These are phyloP conservation scores for Aurelia aurita complex sp. Pacific DNA, from an alignment of 30 jellyfish, hydroid and myxozoan genomes.

Conservation along the genomic window DNA sequence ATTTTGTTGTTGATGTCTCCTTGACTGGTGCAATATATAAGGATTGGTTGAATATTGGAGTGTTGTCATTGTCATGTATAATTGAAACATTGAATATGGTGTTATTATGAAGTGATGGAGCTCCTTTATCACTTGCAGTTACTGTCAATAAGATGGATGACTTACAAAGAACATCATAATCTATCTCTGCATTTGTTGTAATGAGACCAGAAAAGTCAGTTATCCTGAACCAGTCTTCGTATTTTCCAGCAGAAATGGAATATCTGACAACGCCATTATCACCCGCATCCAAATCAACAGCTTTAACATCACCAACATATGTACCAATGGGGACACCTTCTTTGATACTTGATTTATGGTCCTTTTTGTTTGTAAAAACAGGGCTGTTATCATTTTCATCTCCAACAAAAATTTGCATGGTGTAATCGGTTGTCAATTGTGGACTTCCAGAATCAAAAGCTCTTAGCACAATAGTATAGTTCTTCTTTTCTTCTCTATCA, in stretches of 20 bases:
- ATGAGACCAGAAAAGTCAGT: slow-evolving; percentile 41
- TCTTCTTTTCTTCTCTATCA: slow-evolving; percentile 61
- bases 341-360: slow-evolving; percentile 9
- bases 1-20: slow-evolving; percentile 29
- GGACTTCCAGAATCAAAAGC: slow-evolving; percentile 81
- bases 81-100: slow-evolving; percentile 31
- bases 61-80: slow-evolving; percentile 77
- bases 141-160: slow-evolving; percentile 26
- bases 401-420: slow-evolving; percentile 14
- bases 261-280: slow-evolving; percentile 26
- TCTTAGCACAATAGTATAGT: slow-evolving; percentile 31
- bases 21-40: slow-evolving; percentile 19
- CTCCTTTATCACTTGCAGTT: slow-evolving; percentile 60
- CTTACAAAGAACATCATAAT: slow-evolving; percentile 25
- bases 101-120: slow-evolving; percentile 42
- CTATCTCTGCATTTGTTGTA: slow-evolving; percentile 63
- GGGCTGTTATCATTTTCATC: slow-evolving; percentile 87
- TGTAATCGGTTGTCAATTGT: slow-evolving; percentile 23
- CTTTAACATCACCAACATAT: slow-evolving; percentile 54
- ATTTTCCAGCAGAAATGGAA: slow-evolving; percentile 38
- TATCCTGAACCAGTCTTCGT: slow-evolving; percentile 53
- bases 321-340: slow-evolving; percentile 67
- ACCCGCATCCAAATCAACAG: slow-evolving; percentile 65
- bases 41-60: slow-evolving; percentile 62
- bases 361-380: slow-evolving; percentile 5